These are phyloP conservation scores for Cactoblastis cactorum DNA, from an alignment of 2,888 invertebrate genomes.

Conservation along the genomic window DNA sequence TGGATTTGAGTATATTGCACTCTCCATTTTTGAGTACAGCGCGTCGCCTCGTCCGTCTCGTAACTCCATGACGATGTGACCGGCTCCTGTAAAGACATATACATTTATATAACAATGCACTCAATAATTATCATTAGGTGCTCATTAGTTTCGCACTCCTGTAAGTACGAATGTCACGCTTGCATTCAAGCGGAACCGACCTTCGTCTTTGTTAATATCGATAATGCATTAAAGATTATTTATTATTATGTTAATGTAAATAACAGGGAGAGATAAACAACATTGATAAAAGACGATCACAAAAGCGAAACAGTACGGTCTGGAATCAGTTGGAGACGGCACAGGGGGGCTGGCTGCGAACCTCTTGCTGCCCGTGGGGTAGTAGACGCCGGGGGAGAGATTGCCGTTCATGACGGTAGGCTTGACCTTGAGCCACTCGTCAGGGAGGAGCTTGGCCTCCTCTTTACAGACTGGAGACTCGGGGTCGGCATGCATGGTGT, in stretches of 20 bases:
- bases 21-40: slow-evolving; percentile 97
- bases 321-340: slow-evolving; percentile 59
- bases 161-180: slow-evolving; percentile 59
- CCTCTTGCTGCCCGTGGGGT: slow-evolving; percentile 73
- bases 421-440: slow-evolving; percentile 74
- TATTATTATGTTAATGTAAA: slow-evolving; percentile 39
- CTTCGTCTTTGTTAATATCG: slow-evolving; percentile 67
- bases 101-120: slow-evolving; percentile 38
- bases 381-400: slow-evolving; percentile 74
- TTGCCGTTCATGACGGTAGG: slow-evolving; percentile 63
- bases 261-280: slow-evolving; percentile 33
- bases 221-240: slow-evolving; percentile 48
- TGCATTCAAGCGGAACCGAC: slow-evolving; percentile 43
- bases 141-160: slow-evolving; percentile 32
- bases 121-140: slow-evolving; percentile 43
- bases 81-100: slow-evolving; percentile 81
- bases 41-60: slow-evolving; percentile 86
- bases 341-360: slow-evolving; percentile 62
- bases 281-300: slow-evolving; percentile 43
- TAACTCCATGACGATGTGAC: slow-evolving; percentile 82
- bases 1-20: slow-evolving; percentile 95
- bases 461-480: slow-evolving; percentile 73
- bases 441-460: slow-evolving; percentile 70
- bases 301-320: slow-evolving; percentile 69
- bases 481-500: slow-evolving; percentile 66